Percentiles rank a stretch among this genome's conserved stretches.
Conservation (phyloP, 1,140 invertebrate genomes). For the Halesus radiatus region DNA sequence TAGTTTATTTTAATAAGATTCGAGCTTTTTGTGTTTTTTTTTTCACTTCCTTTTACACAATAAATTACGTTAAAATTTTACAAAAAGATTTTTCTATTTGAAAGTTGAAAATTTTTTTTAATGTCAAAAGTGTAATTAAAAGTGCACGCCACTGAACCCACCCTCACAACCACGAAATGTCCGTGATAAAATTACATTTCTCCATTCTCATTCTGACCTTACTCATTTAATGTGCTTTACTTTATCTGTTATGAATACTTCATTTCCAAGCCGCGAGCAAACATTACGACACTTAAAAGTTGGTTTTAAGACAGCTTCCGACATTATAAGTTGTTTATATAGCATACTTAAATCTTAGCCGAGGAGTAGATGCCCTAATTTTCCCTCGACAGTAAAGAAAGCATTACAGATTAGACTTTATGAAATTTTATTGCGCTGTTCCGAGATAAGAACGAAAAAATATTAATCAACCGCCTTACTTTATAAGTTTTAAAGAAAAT, state of each 20-base stretch:
- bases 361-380: background rate
- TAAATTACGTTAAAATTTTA: too few relatives aligned
- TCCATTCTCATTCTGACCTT: background rate
- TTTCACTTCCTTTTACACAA: too few relatives aligned
- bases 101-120: too few relatives aligned
- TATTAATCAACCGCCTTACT: background rate
- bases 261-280: conserved; percentile 18
- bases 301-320: conserved; percentile 13
- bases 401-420: conserved; percentile 16
- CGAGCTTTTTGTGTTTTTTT: too few relatives aligned
- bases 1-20: too few relatives aligned
- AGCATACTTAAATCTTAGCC: background rate
- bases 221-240: background rate
- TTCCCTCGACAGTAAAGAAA: conserved; percentile 1
- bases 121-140: too few relatives aligned
- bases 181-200: background rate
- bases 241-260: conserved; percentile 25
- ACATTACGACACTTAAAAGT: conserved; percentile 29
- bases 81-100: too few relatives aligned
- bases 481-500: too few relatives aligned
- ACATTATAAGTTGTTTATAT: conserved; percentile 32
- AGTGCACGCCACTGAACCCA: too few relatives aligned
- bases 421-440: background rate
- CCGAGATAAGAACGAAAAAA: background rate
- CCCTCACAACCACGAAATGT: too few relatives aligned